Evolutionary conservation across 1,140 invertebrate species (phyloP), one percentile per base, ranked within the genome.

Genomic region (Chionoecetes opilio): DNA sequence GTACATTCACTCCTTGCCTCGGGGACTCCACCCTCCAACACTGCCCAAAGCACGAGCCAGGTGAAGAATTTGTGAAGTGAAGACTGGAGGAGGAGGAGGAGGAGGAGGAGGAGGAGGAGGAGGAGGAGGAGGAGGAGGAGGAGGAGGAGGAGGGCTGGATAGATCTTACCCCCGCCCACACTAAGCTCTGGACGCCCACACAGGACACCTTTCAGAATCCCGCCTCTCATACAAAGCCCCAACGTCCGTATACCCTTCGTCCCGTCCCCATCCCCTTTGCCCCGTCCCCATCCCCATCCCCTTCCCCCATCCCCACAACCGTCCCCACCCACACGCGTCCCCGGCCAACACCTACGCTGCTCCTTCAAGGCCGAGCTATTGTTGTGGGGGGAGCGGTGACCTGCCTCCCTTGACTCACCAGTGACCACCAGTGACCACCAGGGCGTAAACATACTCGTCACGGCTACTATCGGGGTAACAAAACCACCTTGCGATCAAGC

Each of bases 41-140:
- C 41, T 46, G 14, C 5, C 41, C 5, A 46, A 46, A 14, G 41
- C 14, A 5, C 41, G 41, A 14, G 41, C n/a, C n/a, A 46, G 41
- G 41, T 14, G 41, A 46, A 34, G 82, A 85, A 85, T 8, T 46
- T 14, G 41, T 46, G 14, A 46, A 46, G 41, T 14, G 41, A 46
- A 46, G 41, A 46, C 11, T 21, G 63, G 21, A 75, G n/a, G n/a
- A n/a, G n/a, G n/a, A 75, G 63, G 63, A 75, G 63, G 63, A 87
- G 86, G 38, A 87, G 86, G 86, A 87, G 86, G 38, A 37, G 86
- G 86, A 87, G 86, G 86, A 41, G 86, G 38, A 87, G 86, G 86
- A 87, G 86, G 38, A 87, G 31, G 46, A 53, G 46, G 46, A 53
- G 46, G 46, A 53, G 46, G 46, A 53, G 46, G 46, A 53, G 46